Base-by-base conservation (phyloP, 2,113 vertebrate genomes). In the Mormyrus lacerda region DNA sequence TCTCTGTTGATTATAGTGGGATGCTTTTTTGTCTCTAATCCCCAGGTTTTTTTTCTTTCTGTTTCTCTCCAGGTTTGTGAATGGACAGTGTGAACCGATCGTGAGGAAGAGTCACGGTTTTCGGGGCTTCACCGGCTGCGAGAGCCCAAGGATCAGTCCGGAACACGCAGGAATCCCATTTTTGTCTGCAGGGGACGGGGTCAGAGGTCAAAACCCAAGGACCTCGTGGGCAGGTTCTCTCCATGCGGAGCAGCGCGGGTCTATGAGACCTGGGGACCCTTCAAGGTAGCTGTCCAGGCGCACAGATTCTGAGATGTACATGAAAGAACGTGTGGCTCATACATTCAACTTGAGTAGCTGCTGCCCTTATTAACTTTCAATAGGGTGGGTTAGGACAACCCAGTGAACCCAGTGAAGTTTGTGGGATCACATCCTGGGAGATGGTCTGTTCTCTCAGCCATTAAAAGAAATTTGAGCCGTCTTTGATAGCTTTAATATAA, bases 191-290 rank as follows among this genome's bases (percentile, higher is more conserved):
- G 27, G 73, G 58, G 79, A 85, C 50, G 44, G 76, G 86, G 89
- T 55, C 89, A 45, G 84, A 87, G 89, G 85, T 90, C 69, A 69
- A 24, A 84, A 48, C n/a, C 65, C 35, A 82, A 47, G 83, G 91
- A 79, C 90, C 91, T 88, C 48, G 90, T 89, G 61, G 85, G 73
- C 90, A 88, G 50, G 53, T 24, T 53, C 91, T 91, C 90, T 91
- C 89, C 87, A 92, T 93, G 91, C 89, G 91, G 91, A 91, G 90
- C 90, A 90, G 89, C 73, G 53, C 73, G 82, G 87, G 88, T 89
- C 88, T 91, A 21, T 93, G 91, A 93, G 92, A 91, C 92, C 93
- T 91, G 92, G 89, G 92, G 93, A 91, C 90, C 88, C 44, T 91
- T 92, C 83, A 82, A 93, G 92, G 93, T 93, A 93, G 65, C 24